A percentile compares a stretch with the other conserved stretches of the same genome.
These are phyloP conservation scores for Scelioninae gen. 1 DNA, from an alignment of 2,888 invertebrate genomes.

Conservation along the genomic window DNA sequence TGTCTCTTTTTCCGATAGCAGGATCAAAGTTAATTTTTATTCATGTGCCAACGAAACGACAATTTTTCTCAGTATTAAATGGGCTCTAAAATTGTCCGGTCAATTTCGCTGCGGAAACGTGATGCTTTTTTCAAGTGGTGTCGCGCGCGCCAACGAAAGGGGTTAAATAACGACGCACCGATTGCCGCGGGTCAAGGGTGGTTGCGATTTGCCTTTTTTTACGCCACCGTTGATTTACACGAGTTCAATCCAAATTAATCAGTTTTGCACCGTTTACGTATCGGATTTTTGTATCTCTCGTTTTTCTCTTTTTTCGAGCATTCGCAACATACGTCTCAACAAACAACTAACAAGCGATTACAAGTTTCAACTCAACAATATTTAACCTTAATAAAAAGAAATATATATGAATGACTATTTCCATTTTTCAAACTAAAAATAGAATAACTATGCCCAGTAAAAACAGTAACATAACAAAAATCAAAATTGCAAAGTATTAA, in stretches of 20 bases:
- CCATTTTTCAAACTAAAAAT: too few species aligned
- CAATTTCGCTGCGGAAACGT: slow-evolving; percentile 83
- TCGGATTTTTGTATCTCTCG: slow-evolving; percentile 7
- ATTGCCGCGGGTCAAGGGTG: slow-evolving; percentile 71
- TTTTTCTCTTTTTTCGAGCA: slow-evolving; percentile 23
- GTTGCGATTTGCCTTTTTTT: slow-evolving; percentile 54
- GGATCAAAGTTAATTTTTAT: slow-evolving; percentile 81
- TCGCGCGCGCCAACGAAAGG: slow-evolving; percentile 66
- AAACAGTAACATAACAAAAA: too few species aligned
- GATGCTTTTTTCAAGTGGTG: slow-evolving; percentile 82
- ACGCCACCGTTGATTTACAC: slow-evolving; percentile 30
- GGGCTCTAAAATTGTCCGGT: slow-evolving; percentile 84
- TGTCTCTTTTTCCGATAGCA: slow-evolving; percentile 66
- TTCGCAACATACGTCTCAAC: slow-evolving; percentile 41
- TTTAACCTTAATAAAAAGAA: too few species aligned
- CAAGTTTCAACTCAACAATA: slow-evolving; percentile 16
- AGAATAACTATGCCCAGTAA: too few species aligned
- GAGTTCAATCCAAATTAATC: slow-evolving; percentile 10
- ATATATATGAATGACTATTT: too few species aligned
- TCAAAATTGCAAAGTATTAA: too few species aligned
- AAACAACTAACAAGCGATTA: slow-evolving; percentile 53
- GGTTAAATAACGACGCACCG: slow-evolving; percentile 71
- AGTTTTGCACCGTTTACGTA: slow-evolving; percentile 18
- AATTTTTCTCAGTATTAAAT: slow-evolving; percentile 84
- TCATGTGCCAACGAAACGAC: slow-evolving; percentile 83